A percentile compares a stretch with the other conserved stretches of the same genome.
Evolutionary conservation across 2,113 vertebrate species (phyloP).

Genomic region (Percina caprodes): DNA sequence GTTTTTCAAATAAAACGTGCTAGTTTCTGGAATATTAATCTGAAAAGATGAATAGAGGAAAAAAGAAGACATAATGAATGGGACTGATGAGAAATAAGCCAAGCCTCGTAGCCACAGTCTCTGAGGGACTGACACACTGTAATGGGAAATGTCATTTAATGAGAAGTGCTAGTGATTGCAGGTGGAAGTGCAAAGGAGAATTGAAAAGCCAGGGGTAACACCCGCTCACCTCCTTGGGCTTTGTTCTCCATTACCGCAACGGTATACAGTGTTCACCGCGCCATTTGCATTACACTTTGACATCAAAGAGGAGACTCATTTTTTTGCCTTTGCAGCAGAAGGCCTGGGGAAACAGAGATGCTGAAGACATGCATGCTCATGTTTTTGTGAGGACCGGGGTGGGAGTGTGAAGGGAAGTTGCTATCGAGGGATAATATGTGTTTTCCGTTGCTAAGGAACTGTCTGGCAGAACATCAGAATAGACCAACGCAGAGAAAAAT

Average conservation of each 20-base stretch:
- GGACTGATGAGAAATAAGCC: slow-evolving; percentile 46
- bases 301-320: slow-evolving; percentile 69
- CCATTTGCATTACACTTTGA: slow-evolving; percentile 50
- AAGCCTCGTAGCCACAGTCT: slow-evolving; percentile 39
- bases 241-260: slow-evolving; percentile 55
- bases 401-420: slow-evolving; percentile 43
- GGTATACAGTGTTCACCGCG: slow-evolving; percentile 29
- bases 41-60: slow-evolving; percentile 14
- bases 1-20: slow-evolving; percentile 11
- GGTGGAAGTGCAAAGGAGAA: slow-evolving; percentile 63
- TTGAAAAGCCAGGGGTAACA: slow-evolving; percentile 61
- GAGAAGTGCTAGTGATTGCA: slow-evolving; percentile 61
- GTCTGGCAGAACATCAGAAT: slow-evolving; percentile 60
- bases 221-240: slow-evolving; percentile 49
- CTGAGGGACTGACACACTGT: slow-evolving; percentile 57
- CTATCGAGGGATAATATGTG: slow-evolving; percentile 62
- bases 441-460: slow-evolving; percentile 78
- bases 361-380: slow-evolving; percentile 49
- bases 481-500: slow-evolving; percentile 51
- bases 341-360: slow-evolving; percentile 65
- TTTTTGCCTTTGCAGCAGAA: slow-evolving; percentile 61
- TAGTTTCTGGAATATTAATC: slow-evolving; percentile 15
- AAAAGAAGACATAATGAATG: slow-evolving; percentile 44
- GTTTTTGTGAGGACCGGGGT: slow-evolving; percentile 42
- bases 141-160: slow-evolving; percentile 70